Conservation (phyloP, 2,888 invertebrate species). For the Cyrtodaria siliqua region DNA sequence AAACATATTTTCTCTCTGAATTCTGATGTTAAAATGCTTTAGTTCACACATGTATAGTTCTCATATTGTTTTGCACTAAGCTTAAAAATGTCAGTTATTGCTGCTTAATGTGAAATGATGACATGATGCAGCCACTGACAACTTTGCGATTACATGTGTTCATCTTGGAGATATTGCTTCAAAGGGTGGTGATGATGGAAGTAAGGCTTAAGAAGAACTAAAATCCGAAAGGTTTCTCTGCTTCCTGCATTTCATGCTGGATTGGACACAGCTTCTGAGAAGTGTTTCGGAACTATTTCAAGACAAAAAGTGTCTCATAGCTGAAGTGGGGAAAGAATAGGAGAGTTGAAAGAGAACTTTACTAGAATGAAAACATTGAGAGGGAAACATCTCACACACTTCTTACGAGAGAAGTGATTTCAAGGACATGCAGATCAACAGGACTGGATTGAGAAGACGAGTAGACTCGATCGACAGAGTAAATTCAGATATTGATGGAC, state of each 20-base stretch:
- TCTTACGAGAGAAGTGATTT: slow-evolving; percentile 7
- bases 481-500: slow-evolving; percentile 11
- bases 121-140: no score
- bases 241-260: slow-evolving; percentile 36
- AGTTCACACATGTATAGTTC: no score
- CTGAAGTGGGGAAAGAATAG: slow-evolving; percentile 7
- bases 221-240: slow-evolving; percentile 4
- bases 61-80: no score
- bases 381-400: slow-evolving; percentile 15
- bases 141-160: slow-evolving; percentile 18
- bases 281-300: slow-evolving; percentile 23
- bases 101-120: no score
- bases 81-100: no score
- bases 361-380: slow-evolving; percentile 24
- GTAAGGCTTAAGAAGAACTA: slow-evolving; percentile 15
- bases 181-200: slow-evolving; percentile 6
- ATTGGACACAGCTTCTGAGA: slow-evolving; percentile 8
- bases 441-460: neutral
- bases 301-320: slow-evolving; percentile 7
- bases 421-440: slow-evolving; percentile 8
- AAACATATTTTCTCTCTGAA: no score
- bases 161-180: slow-evolving; percentile 20
- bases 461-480: neutral
- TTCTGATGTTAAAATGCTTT: no score
- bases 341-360: slow-evolving; percentile 13